A percentile compares a stretch with the other conserved stretches of the same genome.
Conservation (phyloP, 2,888 invertebrate species). For the Cepaea hortensis region DNA sequence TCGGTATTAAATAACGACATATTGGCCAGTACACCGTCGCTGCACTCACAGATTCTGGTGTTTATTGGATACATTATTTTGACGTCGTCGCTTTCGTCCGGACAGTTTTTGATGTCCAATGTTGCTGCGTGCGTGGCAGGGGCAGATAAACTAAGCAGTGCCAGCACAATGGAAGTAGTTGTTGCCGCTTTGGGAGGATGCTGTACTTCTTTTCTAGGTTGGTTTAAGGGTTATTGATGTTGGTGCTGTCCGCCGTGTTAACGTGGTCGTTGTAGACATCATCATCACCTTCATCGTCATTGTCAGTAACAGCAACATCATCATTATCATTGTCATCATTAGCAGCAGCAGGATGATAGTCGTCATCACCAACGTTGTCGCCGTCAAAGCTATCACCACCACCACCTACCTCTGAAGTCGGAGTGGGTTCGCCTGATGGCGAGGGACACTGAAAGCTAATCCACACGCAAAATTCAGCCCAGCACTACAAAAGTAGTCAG, state of each 20-base stretch:
- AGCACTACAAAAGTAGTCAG: too few species aligned
- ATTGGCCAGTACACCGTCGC: neutral
- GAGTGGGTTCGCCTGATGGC: too few species aligned
- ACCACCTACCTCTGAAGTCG: too few species aligned
- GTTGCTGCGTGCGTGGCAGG: neutral
- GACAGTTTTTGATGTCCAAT: conserved; percentile 18
- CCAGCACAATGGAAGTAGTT: neutral
- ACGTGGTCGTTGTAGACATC: too few species aligned
- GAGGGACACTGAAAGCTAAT: too few species aligned
- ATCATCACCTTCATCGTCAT: too few species aligned
- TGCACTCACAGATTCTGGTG: conserved; percentile 4
- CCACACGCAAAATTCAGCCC: too few species aligned
- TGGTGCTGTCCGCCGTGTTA: neutral
- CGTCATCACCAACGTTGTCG: too few species aligned
- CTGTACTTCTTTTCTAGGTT: conserved; percentile 27
- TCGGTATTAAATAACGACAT: neutral
- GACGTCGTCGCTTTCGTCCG: conserved; percentile 11
- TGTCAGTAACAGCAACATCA: too few species aligned
- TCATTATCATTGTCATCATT: too few species aligned
- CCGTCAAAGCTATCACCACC: too few species aligned
- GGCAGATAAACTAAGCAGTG: neutral
- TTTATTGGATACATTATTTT: conserved; percentile 26
- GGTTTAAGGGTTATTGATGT: neutral
- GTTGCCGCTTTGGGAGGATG: conserved; percentile 15
- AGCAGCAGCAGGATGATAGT: too few species aligned